These are phyloP conservation scores for Papilio glaucus DNA, from an alignment of 1,140 invertebrate species.

Conservation along the genomic window DNA sequence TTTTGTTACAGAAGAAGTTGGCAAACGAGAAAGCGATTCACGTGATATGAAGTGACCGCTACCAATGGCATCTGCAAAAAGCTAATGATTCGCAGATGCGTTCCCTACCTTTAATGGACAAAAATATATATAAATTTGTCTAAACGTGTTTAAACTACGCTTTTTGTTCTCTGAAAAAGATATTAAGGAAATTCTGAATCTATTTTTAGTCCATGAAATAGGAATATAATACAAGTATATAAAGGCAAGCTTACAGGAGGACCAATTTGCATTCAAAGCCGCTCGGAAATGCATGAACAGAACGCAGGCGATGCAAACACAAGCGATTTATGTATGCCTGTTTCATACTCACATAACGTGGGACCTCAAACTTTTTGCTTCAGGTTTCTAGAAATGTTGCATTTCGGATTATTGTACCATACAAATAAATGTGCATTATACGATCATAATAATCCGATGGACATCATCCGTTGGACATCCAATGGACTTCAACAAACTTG, in stretches of 20 bases:
- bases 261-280: conserved; percentile 10
- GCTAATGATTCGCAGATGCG: too few species aligned
- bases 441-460: too few species aligned
- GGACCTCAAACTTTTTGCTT: not conserved
- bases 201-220: not conserved
- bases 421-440: too few species aligned
- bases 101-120: too few species aligned
- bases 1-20: too few species aligned
- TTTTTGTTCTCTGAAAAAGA: not conserved
- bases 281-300: conserved; percentile 11
- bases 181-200: not conserved
- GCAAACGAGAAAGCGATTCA: too few species aligned
- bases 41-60: too few species aligned
- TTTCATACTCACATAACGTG: not conserved
- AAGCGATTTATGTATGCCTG: not conserved
- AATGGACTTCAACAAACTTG: too few species aligned
- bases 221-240: not conserved
- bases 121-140: too few species aligned
- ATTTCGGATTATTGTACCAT: too few species aligned
- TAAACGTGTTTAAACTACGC: not conserved
- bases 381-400: not conserved
- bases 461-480: too few species aligned
- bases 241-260: not conserved
- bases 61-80: too few species aligned
- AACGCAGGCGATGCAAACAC: conserved; percentile 8